A percentile compares a stretch with the other conserved stretches of the same genome.
phyloP scores from a whole-genome alignment of 2,888 invertebrate genomes.

The Drosophila bunnanda region DNA sequence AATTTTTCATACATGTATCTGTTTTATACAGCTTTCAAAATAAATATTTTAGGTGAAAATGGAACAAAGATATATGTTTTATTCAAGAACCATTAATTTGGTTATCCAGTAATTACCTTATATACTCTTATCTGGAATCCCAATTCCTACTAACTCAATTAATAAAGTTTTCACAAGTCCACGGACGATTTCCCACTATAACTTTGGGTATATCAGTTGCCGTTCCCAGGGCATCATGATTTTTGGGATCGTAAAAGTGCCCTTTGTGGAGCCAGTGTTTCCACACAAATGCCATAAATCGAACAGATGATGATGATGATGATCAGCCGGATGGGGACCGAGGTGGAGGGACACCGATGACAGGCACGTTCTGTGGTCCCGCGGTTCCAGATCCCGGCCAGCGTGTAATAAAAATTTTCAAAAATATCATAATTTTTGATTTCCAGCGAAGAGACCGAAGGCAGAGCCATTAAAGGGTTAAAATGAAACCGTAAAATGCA shows the following conservation, averaged over 20 bases:
- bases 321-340: constrained; percentile 24
- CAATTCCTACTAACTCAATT: constrained; percentile 41
- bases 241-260: constrained; percentile 33
- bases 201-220: constrained; percentile 34
- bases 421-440: constrained; percentile 79
- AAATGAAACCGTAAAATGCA: constrained; percentile 77
- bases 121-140: constrained; percentile 10
- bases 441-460: constrained; percentile 58
- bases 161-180: constrained; percentile 46
- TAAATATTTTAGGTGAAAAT: not conserved
- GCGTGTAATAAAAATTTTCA: constrained; percentile 70
- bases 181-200: constrained; percentile 22
- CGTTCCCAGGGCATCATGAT: constrained; percentile 21
- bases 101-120: not conserved
- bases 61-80: too few species aligned
- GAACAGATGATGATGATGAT: constrained; percentile 41
- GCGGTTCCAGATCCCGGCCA: constrained; percentile 18
- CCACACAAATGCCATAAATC: constrained; percentile 71
- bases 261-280: constrained; percentile 39
- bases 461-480: constrained; percentile 77
- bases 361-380: constrained; percentile 64
- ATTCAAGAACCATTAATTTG: not conserved
- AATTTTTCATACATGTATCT: not conserved
- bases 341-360: constrained; percentile 52
- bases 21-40: not conserved